A percentile compares a stretch with the other conserved stretches of the same genome.
phyloP scores from a whole-genome alignment of 2,113 vertebrate species.

The Lathamus discolor region DNA sequence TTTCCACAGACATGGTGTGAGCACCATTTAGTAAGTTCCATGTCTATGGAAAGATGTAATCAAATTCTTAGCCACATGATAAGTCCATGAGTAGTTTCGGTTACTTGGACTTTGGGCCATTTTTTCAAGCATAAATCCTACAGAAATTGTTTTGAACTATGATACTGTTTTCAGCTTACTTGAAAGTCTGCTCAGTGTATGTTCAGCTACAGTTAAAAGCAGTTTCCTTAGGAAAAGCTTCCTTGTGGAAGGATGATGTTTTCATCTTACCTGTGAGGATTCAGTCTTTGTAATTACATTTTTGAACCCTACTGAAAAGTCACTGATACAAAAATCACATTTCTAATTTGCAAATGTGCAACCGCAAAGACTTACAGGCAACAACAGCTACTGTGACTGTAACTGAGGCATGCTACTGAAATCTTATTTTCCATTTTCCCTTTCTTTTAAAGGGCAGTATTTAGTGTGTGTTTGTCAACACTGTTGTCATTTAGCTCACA shows the following conservation, averaged over 20 bases:
- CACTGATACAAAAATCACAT: not conserved
- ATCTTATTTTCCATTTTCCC: not conserved
- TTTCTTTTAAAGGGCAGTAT: not conserved
- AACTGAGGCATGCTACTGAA: not conserved
- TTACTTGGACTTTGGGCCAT: not conserved
- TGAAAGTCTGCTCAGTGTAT: not conserved
- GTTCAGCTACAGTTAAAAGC: not conserved
- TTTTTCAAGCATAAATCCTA: not conserved
- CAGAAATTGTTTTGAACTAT: not conserved
- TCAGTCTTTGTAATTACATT: not conserved
- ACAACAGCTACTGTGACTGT: not conserved
- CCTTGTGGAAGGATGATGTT: rapidly evolving
- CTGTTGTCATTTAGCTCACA: not conserved
- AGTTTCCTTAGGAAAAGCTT: not conserved
- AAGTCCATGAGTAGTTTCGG: not conserved
- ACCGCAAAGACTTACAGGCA: rapidly evolving
- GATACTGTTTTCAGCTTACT: not conserved
- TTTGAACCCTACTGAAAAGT: not conserved
- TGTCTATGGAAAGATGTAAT: not conserved
- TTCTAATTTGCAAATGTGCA: not conserved
- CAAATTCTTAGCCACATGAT: not conserved
- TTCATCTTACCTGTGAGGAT: not conserved
- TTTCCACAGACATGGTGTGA: not conserved
- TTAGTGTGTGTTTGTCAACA: not conserved
- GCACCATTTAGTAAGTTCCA: not conserved